Evolutionary conservation across 37 sponge, comb jelly and placozoan genomes (phyloP), one percentile per base, ranked within the genome.

Genomic region (Chondrilla cf. caribensis): DNA sequence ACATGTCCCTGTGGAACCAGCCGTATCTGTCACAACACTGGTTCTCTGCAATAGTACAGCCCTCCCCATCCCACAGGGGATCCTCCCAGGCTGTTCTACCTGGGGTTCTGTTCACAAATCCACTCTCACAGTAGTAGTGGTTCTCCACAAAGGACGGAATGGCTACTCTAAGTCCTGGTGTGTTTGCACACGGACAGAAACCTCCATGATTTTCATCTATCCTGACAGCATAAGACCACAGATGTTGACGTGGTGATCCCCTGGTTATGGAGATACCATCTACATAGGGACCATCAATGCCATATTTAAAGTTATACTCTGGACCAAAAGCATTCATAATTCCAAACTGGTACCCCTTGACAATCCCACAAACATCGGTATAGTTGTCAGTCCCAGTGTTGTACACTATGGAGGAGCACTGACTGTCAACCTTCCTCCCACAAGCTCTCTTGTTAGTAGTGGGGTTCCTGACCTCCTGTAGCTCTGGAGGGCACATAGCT

Each of bases 241-340:
- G 41, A 6, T 73, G 76, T 19, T 73, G 76, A 39, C 76, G 76
- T 18, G 76, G 76, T 43, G 38, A 39, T 73, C 76, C 76, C 15
- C 25, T n/a, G 41, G 76, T 73, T 21, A 73, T 73, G 44, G 76
- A 73, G 44, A 73, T 73, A 9, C 76, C 76, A 40, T 73, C 76
- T 4, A 73, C 41, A 39, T 73, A 73, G 76, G 76, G 76, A 40
- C 76, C 44, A 22, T 73, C 43, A 39, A 73, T 36, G 25, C 5
- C 36, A 37, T 22, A 11, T 15, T 18, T 39, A 39, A 39, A 21
- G 76, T 73, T 36, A 38, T 70, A 70, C 22, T 32, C 29, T 73
- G 76, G 76, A 25, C 76, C 76, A 73, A 73, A 73, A 17, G 76
- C 76, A 73, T 73, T 73, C 38, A 36, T 40, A 19, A 1, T 37